phyloP scores from a whole-genome alignment of 2,113 vertebrate genomes.

The Caretta caretta region DNA sequence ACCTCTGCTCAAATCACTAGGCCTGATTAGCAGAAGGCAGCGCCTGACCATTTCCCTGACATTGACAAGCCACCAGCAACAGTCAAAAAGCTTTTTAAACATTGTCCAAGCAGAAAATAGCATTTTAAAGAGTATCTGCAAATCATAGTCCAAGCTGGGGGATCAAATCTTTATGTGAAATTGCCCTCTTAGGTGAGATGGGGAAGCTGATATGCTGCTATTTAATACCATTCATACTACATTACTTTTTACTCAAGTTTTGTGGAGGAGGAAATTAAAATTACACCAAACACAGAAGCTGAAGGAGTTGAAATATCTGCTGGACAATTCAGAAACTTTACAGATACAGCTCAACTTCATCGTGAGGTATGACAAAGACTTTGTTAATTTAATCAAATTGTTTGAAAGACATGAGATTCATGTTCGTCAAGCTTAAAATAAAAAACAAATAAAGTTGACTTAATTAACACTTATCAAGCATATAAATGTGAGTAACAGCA shows the following conservation, averaged over 20 bases:
- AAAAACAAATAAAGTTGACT: not conserved
- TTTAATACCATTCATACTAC: not conserved
- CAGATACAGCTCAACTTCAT: not conserved
- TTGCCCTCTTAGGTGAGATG: not conserved
- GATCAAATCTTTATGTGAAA: not conserved
- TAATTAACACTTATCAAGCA: not conserved
- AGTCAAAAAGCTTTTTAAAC: not conserved
- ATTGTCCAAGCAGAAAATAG: not conserved
- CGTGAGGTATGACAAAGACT: not conserved
- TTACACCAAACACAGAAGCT: not conserved
- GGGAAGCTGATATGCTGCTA: not conserved
- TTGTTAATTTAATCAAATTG: not conserved
- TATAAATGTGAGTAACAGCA: not conserved
- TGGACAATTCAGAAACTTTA: not conserved
- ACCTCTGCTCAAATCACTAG: no score
- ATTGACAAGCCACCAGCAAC: no score
- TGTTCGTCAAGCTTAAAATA: not conserved
- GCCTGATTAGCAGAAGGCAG: no score
- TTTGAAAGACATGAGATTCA: not conserved
- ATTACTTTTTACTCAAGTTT: not conserved
- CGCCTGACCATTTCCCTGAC: no score
- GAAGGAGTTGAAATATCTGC: not conserved
- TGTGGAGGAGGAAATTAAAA: not conserved
- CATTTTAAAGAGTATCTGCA: not conserved
- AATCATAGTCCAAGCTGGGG: not conserved